phyloP scores from a whole-genome alignment of 1,140 invertebrate genomes.

The Leptinotarsa defecta region DNA sequence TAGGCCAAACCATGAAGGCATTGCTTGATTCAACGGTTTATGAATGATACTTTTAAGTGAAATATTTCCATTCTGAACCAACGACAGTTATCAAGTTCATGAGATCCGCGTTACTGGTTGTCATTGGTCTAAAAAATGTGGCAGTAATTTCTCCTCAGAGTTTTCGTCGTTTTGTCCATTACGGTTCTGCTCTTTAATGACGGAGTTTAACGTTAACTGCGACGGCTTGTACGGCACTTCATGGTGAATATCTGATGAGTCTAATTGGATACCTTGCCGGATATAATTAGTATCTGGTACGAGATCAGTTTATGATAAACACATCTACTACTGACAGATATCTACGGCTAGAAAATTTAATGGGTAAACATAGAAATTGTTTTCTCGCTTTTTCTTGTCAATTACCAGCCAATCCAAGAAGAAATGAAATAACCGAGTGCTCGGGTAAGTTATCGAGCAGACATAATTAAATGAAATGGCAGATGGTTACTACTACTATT shows the following conservation, averaged over 20 bases:
- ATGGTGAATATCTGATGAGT: constrained; percentile 22
- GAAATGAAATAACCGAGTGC: neutral
- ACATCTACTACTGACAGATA: constrained; percentile 9
- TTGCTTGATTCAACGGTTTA: too few relatives aligned
- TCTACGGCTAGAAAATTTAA: constrained; percentile 2
- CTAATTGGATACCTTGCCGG: constrained; percentile 32
- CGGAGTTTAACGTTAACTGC: neutral
- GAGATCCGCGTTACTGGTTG: too few relatives aligned
- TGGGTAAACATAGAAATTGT: constrained; percentile 6
- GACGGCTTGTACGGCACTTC: constrained; percentile 8
- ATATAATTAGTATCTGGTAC: constrained; percentile 30
- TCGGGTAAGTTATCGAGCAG: neutral
- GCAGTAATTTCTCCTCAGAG: too few relatives aligned
- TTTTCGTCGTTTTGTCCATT: neutral
- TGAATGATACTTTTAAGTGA: too few relatives aligned
- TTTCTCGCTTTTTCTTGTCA: neutral
- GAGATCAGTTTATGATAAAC: constrained; percentile 26
- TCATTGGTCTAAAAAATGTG: too few relatives aligned
- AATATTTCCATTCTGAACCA: too few relatives aligned
- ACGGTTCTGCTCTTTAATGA: neutral
- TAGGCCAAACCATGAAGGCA: too few relatives aligned
- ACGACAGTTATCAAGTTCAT: too few relatives aligned
- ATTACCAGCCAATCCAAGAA: constrained; percentile 1
- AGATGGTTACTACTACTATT: neutral
- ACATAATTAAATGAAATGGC: neutral